These are phyloP conservation scores for Argyra leucocephala DNA, from an alignment of 2,888 invertebrate genomes.

Conservation along the genomic window DNA sequence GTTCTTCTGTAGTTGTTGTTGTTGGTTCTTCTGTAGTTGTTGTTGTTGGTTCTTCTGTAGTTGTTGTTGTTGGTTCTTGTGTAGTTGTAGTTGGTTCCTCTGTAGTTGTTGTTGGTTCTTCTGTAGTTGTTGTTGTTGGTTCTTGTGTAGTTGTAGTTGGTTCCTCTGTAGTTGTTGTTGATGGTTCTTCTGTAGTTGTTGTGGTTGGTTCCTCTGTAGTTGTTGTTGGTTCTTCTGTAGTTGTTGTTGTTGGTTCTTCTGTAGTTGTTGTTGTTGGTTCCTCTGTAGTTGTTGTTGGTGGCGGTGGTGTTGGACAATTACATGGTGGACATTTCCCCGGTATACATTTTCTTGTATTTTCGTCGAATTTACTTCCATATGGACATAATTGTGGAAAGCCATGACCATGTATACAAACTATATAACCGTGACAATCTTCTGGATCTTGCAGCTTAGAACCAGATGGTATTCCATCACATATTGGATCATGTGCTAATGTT, in stretches of 20 bases:
- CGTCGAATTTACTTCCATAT: slow-evolving; percentile 20
- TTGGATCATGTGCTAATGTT: neutral
- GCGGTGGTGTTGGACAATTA: slow-evolving; percentile 14
- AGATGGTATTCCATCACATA: neutral
- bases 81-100: no score
- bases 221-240: neutral
- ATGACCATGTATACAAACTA: slow-evolving; percentile 17
- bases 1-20: neutral
- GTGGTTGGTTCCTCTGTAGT: no score
- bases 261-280: slow-evolving; percentile 6
- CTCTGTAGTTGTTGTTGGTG: slow-evolving; percentile 7
- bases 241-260: neutral
- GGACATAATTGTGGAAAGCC: slow-evolving; percentile 23
- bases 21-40: slow-evolving; percentile 14
- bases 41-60: neutral
- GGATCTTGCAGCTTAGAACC: slow-evolving; percentile 16
- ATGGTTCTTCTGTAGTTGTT: no score
- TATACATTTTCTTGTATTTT: slow-evolving; percentile 16
- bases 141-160: slow-evolving; percentile 9
- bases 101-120: neutral
- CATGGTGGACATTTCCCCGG: slow-evolving; percentile 25
- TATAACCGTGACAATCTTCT: slow-evolving; percentile 24
- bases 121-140: neutral
- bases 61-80: neutral
- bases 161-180: no score